Evolutionary conservation across 2,888 invertebrate genomes (phyloP).

Genomic region (Acholoe squamosa): DNA sequence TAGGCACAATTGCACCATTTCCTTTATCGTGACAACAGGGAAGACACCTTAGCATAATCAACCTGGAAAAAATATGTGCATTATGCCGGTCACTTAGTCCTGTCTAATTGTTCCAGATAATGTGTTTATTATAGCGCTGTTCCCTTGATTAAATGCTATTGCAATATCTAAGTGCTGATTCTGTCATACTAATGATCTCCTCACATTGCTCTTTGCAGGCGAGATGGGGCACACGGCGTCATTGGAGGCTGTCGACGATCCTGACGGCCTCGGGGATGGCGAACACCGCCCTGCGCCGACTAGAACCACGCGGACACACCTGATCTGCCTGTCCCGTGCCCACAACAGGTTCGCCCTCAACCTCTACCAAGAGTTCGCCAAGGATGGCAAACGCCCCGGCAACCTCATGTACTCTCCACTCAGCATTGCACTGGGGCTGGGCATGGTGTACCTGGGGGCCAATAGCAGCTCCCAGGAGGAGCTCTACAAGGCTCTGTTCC

Average conservation of each 20-base stretch:
- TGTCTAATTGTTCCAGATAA: too few relatives aligned
- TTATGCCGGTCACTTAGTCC: too few relatives aligned
- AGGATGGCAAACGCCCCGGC: constrained; percentile 71
- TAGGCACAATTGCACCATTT: too few relatives aligned
- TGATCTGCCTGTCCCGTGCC: constrained; percentile 70
- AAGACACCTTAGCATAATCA: too few relatives aligned
- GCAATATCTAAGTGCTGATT: too few relatives aligned
- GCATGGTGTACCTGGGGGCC: constrained; percentile 70
- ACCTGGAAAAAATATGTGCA: too few relatives aligned
- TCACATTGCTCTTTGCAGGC: neutral
- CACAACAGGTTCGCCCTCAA: constrained; percentile 72
- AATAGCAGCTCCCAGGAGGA: constrained; percentile 69
- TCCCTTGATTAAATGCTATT: too few relatives aligned
- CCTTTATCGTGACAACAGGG: too few relatives aligned
- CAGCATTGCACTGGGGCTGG: constrained; percentile 71
- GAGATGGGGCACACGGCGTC: constrained; percentile 62
- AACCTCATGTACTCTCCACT: constrained; percentile 70
- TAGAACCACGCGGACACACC: constrained; percentile 71
- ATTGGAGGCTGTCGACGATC: constrained; percentile 57
- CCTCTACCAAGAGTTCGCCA: constrained; percentile 71
- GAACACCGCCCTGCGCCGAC: constrained; percentile 46
- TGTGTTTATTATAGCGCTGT: too few relatives aligned
- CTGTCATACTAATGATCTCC: too few relatives aligned
- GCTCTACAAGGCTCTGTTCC: constrained; percentile 69
- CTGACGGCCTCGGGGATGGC: constrained; percentile 50